phyloP scores from a whole-genome alignment of 2,113 vertebrate genomes.

The Thymallus thymallus region DNA sequence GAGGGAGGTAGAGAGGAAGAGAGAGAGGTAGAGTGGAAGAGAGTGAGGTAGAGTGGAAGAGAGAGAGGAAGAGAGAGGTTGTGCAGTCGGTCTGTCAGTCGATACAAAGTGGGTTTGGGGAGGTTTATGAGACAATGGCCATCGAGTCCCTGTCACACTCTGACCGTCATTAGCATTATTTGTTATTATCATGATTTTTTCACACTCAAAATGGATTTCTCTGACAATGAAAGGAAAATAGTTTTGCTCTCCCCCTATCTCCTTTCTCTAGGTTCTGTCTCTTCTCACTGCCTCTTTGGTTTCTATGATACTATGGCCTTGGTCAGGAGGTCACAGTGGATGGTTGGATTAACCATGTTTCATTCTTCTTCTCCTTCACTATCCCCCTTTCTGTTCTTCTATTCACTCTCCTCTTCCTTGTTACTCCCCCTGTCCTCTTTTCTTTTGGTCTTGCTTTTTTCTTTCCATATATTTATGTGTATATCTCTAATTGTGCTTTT shows the following conservation, averaged over 20 bases:
- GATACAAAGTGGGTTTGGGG: slow-evolving; percentile 62
- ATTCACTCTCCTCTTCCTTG: not conserved
- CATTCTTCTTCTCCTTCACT: not conserved
- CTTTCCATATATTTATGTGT: not conserved
- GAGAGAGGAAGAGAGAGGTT: not conserved
- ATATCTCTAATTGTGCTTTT: too few species aligned
- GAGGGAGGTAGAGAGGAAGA: too few species aligned
- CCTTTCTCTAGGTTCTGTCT: slow-evolving; percentile 8
- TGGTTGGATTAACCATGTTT: not conserved
- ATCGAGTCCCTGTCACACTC: slow-evolving; percentile 55
- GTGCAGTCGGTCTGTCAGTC: slow-evolving; percentile 44
- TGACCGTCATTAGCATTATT: slow-evolving; percentile 59
- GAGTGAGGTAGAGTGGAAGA: slow-evolving; percentile 1
- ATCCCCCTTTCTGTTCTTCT: too few species aligned
- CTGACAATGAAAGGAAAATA: slow-evolving; percentile 26
- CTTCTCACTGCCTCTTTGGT: not conserved
- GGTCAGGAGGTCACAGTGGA: not conserved
- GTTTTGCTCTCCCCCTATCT: slow-evolving; percentile 28
- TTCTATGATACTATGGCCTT: not conserved
- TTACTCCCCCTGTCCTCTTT: not conserved
- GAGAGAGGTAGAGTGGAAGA: not conserved
- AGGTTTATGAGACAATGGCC: slow-evolving; percentile 58
- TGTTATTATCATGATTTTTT: slow-evolving; percentile 68
- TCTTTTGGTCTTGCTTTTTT: not conserved
- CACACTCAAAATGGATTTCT: slow-evolving; percentile 47